Percentiles rank a stretch among this genome's conserved stretches.
Evolutionary conservation across 2,113 vertebrate species (phyloP).

Genomic region (Motacilla alba): DNA sequence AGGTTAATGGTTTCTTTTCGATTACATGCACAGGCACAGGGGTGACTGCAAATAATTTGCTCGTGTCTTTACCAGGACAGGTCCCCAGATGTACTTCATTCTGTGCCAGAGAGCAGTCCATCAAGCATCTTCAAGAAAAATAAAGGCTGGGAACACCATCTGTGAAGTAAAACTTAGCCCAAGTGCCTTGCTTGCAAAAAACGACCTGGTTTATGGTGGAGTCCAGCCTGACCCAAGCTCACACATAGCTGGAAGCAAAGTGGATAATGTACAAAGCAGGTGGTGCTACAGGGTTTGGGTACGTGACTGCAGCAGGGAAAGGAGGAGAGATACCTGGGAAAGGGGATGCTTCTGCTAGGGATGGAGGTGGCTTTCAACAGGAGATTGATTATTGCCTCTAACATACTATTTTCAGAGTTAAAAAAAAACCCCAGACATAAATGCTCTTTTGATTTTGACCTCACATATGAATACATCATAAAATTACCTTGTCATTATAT

Average conservation of each 20-base stretch:
- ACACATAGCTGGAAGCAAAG: not conserved
- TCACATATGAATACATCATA: not conserved
- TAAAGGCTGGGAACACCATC: not conserved
- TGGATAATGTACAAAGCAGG: not conserved
- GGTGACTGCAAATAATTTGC: slow-evolving; percentile 35
- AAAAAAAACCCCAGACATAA: not conserved
- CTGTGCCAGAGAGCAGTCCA: not conserved
- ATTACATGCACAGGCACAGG: slow-evolving; percentile 51
- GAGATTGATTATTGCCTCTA: not conserved
- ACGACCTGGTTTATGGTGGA: rapidly evolving
- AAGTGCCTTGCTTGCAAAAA: not conserved
- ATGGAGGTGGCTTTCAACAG: not conserved
- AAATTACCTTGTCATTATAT: not conserved
- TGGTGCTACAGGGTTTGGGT: not conserved
- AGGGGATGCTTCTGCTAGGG: not conserved
- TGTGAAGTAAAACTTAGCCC: not conserved
- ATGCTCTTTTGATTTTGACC: not conserved
- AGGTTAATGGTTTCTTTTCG: slow-evolving; percentile 23
- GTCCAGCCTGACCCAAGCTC: not conserved
- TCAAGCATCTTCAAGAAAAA: slow-evolving; percentile 26
- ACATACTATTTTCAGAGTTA: not conserved
- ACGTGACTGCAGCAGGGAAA: not conserved
- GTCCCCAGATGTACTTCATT: not conserved
- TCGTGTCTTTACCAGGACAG: slow-evolving; percentile 28
- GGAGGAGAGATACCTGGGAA: not conserved